Conservation (phyloP, 2,888 invertebrate genomes). For the Scaptodrosophila latifasciaeformis region DNA sequence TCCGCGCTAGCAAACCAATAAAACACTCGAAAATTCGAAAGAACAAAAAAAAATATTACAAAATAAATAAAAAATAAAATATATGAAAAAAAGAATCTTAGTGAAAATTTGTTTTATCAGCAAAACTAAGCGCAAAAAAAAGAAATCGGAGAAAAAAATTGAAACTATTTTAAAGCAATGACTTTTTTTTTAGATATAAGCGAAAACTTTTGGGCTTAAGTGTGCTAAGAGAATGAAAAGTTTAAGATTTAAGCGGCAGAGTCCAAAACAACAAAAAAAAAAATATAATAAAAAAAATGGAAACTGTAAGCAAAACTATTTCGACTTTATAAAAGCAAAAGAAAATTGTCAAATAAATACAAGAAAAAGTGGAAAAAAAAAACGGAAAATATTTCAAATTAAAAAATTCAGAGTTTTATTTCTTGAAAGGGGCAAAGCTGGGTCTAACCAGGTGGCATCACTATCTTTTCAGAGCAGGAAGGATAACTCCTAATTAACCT, state of each 20-base stretch:
- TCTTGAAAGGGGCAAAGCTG: neutral
- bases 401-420: conserved; percentile 23
- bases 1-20: conserved; percentile 39
- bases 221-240: neutral
- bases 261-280: neutral
- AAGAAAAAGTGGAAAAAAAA: too few relatives aligned
- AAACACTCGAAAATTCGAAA: neutral
- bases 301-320: conserved; percentile 41
- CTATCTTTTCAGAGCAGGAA: too few relatives aligned
- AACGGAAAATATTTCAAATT: conserved; percentile 55
- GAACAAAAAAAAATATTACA: neutral
- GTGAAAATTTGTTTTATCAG: neutral
- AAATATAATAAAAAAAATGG: conserved; percentile 21
- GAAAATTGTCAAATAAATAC: conserved; percentile 45
- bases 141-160: conserved; percentile 11
- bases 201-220: conserved; percentile 3
- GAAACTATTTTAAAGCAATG: conserved; percentile 60
- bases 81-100: conserved; percentile 20
- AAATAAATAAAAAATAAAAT: conserved; percentile 18
- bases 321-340: conserved; percentile 39
- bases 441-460: too few relatives aligned
- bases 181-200: conserved; percentile 36
- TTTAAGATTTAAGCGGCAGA: conserved; percentile 1
- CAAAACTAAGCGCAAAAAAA: neutral
- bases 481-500: too few relatives aligned